phyloP scores from a whole-genome alignment of 2,888 invertebrate species.

The Cotesia congregata region DNA sequence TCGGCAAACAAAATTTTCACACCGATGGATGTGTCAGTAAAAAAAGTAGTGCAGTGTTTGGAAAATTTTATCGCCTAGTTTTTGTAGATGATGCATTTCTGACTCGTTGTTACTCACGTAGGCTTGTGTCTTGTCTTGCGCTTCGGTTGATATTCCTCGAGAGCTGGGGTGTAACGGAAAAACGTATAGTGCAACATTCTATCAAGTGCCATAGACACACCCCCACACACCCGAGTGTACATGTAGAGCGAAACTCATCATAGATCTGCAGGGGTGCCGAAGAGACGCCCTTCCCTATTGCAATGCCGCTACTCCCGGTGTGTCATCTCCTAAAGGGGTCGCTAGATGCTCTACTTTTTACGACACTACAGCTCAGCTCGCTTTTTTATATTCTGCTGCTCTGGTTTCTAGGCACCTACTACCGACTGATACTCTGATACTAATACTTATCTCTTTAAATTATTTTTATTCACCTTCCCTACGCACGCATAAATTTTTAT shows the following conservation, averaged over 20 bases:
- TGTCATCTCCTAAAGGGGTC: conserved; percentile 57
- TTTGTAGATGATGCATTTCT: conserved; percentile 19
- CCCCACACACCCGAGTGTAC: conserved; percentile 43
- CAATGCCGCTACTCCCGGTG: not conserved
- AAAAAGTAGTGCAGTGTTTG: not conserved
- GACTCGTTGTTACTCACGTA: not conserved
- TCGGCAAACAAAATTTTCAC: too few relatives aligned
- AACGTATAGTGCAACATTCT: conserved; percentile 53
- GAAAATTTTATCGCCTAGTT: conserved; percentile 15
- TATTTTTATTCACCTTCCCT: not conserved
- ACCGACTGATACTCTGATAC: not conserved
- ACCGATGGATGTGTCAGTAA: too few relatives aligned
- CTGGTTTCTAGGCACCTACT: too few relatives aligned
- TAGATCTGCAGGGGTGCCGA: conserved; percentile 34
- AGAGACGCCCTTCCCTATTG: conserved; percentile 28
- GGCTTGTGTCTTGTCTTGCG: conserved; percentile 24
- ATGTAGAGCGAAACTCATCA: conserved; percentile 39
- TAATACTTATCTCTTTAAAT: not conserved
- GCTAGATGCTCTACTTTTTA: conserved; percentile 67
- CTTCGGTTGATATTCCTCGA: conserved; percentile 23
- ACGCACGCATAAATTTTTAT: too few relatives aligned
- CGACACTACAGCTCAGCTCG: not conserved
- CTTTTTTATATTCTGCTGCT: not conserved
- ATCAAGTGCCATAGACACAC: conserved; percentile 54
- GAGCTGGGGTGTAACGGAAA: conserved; percentile 47